Evolutionary conservation across 2,797 vertebrate genomes (phyloP).

Genomic region (Lithobates pipiens): DNA sequence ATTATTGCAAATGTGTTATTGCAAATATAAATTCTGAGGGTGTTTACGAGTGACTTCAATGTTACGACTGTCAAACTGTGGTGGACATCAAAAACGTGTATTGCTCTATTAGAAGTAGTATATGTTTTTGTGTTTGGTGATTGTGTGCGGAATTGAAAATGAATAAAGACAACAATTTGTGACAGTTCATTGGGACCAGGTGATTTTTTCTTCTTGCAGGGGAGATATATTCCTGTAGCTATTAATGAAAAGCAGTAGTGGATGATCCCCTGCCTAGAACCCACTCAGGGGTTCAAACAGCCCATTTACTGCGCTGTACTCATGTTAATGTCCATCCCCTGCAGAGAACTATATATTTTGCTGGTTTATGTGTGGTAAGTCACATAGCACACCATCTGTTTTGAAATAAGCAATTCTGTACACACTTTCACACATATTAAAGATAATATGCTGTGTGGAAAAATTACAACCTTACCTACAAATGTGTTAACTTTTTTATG

Average conservation of each 20-base stretch:
- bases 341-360: slow-evolving; percentile 36
- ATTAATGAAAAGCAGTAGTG: neutral
- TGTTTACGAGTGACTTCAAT: too few relatives aligned
- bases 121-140: neutral
- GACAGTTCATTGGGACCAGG: neutral
- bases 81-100: too few relatives aligned
- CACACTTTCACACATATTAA: neutral
- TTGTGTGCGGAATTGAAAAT: neutral
- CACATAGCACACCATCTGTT: slow-evolving; percentile 12
- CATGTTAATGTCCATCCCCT: slow-evolving; percentile 16
- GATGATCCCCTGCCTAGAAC: neutral
- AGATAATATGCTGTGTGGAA: neutral
- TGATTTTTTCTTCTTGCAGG: neutral
- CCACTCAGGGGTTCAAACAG: neutral
- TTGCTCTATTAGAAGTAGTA: too few relatives aligned
- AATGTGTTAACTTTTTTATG: too few relatives aligned
- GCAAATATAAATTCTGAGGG: too few relatives aligned
- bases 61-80: too few relatives aligned
- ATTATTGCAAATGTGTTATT: too few relatives aligned
- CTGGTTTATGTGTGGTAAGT: slow-evolving; percentile 9
- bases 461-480: neutral
- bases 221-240: slow-evolving; percentile 4
- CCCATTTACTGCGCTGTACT: neutral
- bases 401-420: neutral
- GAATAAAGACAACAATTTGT: neutral